Evolutionary conservation across 2,797 vertebrate species (phyloP).

Genomic region (Mormyrus hasselquistii): DNA sequence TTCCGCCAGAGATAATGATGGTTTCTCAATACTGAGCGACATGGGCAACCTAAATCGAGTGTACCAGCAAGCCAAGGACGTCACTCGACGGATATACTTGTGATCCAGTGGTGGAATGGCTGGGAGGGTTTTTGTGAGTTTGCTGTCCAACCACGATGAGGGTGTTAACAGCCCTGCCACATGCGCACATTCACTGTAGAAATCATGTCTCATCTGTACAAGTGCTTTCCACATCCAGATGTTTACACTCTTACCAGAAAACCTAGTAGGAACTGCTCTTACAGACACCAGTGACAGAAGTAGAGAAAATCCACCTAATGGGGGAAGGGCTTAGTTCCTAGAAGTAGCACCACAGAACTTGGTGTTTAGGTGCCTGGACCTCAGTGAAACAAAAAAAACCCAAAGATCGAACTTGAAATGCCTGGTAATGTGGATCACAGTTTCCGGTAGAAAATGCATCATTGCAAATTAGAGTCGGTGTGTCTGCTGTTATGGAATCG

Average conservation of each 20-base stretch:
- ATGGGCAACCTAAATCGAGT: conserved; percentile 99
- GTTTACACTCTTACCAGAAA: neutral
- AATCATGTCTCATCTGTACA: neutral
- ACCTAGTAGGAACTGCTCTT: neutral
- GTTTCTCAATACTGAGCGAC: conserved; percentile 92
- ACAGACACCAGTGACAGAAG: neutral
- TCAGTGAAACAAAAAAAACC: neutral
- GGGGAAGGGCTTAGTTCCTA: neutral
- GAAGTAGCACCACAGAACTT: neutral
- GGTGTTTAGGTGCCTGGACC: neutral
- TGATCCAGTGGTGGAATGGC: conserved; percentile 65
- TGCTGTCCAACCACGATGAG: neutral
- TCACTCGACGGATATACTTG: conserved; percentile 92
- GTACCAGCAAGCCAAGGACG: conserved; percentile 98
- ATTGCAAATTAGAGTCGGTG: neutral
- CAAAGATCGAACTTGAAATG: neutral
- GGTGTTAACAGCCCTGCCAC: neutral
- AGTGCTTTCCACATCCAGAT: neutral
- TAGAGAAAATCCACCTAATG: neutral
- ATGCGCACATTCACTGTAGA: neutral
- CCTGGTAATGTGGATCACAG: neutral
- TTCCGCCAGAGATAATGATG: conserved; percentile 90
- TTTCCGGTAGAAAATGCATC: neutral
- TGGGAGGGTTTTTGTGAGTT: conserved; percentile 31
- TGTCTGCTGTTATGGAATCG: neutral